Conservation (phyloP, 2,113 vertebrate genomes). For the Copsychus sechellarum region DNA sequence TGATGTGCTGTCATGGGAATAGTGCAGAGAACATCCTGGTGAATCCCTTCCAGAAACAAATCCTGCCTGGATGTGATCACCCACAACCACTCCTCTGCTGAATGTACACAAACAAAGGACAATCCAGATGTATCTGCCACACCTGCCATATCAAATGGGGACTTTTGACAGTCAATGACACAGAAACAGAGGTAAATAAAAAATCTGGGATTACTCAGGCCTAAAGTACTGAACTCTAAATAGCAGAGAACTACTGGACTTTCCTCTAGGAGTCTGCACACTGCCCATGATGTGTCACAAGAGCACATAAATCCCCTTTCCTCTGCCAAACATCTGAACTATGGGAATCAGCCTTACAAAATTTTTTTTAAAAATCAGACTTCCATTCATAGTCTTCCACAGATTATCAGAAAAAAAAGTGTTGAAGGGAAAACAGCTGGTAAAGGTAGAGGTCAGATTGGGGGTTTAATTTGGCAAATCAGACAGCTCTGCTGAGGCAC, state of each 20-base stretch:
- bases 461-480: not conserved
- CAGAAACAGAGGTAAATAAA: not conserved
- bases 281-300: not conserved
- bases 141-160: not conserved
- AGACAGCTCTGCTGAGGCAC: not conserved
- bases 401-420: not conserved
- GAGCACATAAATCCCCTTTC: not conserved
- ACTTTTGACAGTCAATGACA: not conserved
- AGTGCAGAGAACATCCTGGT: not conserved
- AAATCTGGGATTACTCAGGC: not conserved
- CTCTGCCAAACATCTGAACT: not conserved
- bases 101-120: not conserved
- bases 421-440: not conserved
- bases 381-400: not conserved
- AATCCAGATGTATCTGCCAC: not conserved
- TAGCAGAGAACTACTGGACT: not conserved
- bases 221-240: not conserved
- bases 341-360: not conserved
- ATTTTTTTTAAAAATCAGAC: not conserved
- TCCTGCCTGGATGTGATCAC: not conserved
- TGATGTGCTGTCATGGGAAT: constrained; percentile 3
- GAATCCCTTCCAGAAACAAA: not conserved
- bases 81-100: not conserved
- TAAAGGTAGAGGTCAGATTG: not conserved
- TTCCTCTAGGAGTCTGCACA: not conserved